These are phyloP conservation scores for Mimas tiliae DNA, from an alignment of 2,888 invertebrate species.

Conservation along the genomic window DNA sequence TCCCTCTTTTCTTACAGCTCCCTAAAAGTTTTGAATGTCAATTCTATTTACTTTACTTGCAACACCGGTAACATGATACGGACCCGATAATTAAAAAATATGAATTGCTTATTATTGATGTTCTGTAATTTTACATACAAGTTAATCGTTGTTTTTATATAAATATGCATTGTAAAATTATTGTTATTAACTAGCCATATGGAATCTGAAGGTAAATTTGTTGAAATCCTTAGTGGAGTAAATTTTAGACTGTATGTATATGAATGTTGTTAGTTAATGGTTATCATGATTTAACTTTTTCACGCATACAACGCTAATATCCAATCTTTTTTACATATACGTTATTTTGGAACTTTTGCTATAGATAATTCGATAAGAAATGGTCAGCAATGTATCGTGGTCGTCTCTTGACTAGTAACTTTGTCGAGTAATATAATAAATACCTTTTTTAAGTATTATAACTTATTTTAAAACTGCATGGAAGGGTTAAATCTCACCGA, in stretches of 20 bases:
- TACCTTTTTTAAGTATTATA: too few relatives aligned
- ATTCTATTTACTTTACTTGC: too few relatives aligned
- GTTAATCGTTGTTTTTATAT: slow-evolving; percentile 1
- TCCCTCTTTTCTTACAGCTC: background rate
- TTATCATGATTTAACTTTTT: background rate
- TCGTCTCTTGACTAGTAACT: too few relatives aligned
- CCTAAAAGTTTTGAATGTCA: too few relatives aligned
- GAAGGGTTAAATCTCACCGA: background rate
- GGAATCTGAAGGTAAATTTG: background rate
- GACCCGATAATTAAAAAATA: background rate
- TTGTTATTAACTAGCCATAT: background rate
- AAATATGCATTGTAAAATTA: background rate
- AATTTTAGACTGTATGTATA: background rate
- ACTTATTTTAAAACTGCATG: background rate
- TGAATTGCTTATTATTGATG: background rate
- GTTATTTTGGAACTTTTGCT: background rate
- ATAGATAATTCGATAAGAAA: background rate
- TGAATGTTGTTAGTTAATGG: slow-evolving; percentile 5
- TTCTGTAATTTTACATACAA: background rate
- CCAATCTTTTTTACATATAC: background rate
- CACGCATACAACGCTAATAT: background rate
- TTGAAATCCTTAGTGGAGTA: background rate
- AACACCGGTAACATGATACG: background rate
- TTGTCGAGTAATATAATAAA: too few relatives aligned
- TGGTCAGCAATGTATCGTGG: too few relatives aligned